Evolutionary conservation across 2,797 vertebrate species (phyloP).

Genomic region (Sphenopsis melanotis): DNA sequence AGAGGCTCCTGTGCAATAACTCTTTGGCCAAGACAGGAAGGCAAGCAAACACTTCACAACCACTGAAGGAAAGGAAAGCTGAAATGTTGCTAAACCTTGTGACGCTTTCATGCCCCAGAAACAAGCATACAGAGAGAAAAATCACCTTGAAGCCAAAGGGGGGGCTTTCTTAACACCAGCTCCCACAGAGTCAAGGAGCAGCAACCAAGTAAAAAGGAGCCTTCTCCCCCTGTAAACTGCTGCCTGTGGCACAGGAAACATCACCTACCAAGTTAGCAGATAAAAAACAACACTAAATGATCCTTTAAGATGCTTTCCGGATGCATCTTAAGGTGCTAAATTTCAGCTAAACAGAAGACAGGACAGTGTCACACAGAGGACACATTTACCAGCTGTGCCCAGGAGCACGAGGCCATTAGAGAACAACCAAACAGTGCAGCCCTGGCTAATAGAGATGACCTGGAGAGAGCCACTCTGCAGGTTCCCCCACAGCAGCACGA

Average conservation of each 20-base stretch:
- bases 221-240: not conserved
- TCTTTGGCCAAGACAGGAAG: not conserved
- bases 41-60: not conserved
- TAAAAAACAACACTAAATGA: not conserved
- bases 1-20: not conserved
- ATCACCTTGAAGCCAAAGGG: not conserved
- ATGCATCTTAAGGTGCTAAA: not conserved
- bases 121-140: not conserved
- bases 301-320: not conserved
- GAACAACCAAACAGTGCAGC: not conserved
- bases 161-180: not conserved
- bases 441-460: not conserved
- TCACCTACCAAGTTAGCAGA: not conserved
- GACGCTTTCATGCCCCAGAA: not conserved
- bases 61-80: not conserved
- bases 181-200: not conserved
- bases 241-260: not conserved
- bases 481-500: not conserved
- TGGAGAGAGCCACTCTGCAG: not conserved
- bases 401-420: not conserved
- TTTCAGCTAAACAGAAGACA: not conserved
- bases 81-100: not conserved
- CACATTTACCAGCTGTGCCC: not conserved
- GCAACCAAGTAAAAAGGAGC: not conserved
- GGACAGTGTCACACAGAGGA: not conserved